Evolutionary conservation across 2,113 vertebrate species (phyloP), one percentile per base, ranked within the genome.

Genomic region (Dipodomys merriami): DNA sequence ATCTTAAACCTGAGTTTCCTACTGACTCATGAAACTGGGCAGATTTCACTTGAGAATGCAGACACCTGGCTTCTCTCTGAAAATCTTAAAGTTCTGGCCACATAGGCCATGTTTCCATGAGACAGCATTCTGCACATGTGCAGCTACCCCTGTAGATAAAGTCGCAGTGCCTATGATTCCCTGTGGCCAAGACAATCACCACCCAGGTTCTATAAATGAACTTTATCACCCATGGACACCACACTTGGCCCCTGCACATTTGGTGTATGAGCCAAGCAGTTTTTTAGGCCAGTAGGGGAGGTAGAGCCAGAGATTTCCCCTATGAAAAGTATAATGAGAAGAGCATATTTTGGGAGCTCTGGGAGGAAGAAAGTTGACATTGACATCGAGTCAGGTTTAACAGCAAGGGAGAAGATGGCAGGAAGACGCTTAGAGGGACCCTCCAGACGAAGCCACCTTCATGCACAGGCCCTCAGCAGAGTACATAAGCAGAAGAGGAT

Each of bases 1-100:
- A 57, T 81, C 91, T 89, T 88, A 88, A 65, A 77, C 86, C 77
- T 89, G 89, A 76, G 77, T 83, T 67, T 92, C 84, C 57, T 76
- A 44, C 88, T 83, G 73, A 79, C 57, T 65, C 19, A 18, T 68
- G 33, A 92, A 30, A 49, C 89, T 33, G 33, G 69, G 29, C 33
- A 44, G 82, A 90, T 94, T 64, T 95, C 65, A 49, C 27, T 27
- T n/a, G n/a, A 91, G 82, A 87, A 80, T 1, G 33, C n/a, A 60
- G 86, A 46, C 60, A 53, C 69, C 64, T 74, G 46, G 35, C 68
- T 91, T 93, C 39, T 87, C 49, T 29, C 35, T 2, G 19, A 25
- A 74, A 30, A 46, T 82, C 89, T 84, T 13, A 57, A 76, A 33
- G 69, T 64, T 65, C 77, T 62, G 64, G 72, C 10, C 8, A 7